phyloP scores from a whole-genome alignment of 2,797 vertebrate species.

The Aeoliscus strigatus region DNA sequence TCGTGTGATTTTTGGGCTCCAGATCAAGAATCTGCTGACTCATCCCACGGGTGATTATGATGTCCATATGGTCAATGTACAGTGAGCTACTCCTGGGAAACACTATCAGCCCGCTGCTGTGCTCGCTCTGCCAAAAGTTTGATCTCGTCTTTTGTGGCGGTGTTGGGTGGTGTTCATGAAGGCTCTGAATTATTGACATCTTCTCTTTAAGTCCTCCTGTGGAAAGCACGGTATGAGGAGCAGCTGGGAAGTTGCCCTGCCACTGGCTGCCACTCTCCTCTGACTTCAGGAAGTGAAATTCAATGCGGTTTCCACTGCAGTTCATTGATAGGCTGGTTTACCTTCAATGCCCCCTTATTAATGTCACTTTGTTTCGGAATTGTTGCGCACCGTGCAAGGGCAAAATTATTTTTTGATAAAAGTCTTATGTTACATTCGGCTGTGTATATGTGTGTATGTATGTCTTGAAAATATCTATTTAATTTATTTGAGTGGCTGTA shows the following conservation, averaged over 20 bases:
- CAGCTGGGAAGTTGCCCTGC: conserved; percentile 73
- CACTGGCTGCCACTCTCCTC: conserved; percentile 44
- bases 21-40: conserved; percentile 78
- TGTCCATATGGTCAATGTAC: conserved; percentile 81
- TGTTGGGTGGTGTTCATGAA: conserved; percentile 67
- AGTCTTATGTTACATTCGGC: too few species aligned
- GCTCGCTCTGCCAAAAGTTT: conserved; percentile 72
- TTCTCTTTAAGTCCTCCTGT: conserved; percentile 71
- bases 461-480: too few species aligned
- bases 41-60: conserved; percentile 79
- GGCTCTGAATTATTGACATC: conserved; percentile 77
- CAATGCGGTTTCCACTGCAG: conserved; percentile 72
- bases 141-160: conserved; percentile 77
- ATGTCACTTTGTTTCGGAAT: conserved; percentile 52
- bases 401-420: conserved; percentile 19
- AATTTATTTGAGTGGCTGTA: too few species aligned
- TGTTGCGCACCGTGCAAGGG: conserved; percentile 27
- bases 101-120: conserved; percentile 63
- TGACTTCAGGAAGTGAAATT: conserved; percentile 77
- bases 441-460: too few species aligned
- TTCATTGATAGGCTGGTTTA: conserved; percentile 55
- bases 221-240: conserved; percentile 70
- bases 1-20: conserved; percentile 79
- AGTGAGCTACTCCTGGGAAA: conserved; percentile 70
- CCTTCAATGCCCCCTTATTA: conserved; percentile 66